Evolutionary conservation across 2,113 vertebrate genomes (phyloP), one percentile per base, ranked within the genome.

Genomic region (Zapornia atra): DNA sequence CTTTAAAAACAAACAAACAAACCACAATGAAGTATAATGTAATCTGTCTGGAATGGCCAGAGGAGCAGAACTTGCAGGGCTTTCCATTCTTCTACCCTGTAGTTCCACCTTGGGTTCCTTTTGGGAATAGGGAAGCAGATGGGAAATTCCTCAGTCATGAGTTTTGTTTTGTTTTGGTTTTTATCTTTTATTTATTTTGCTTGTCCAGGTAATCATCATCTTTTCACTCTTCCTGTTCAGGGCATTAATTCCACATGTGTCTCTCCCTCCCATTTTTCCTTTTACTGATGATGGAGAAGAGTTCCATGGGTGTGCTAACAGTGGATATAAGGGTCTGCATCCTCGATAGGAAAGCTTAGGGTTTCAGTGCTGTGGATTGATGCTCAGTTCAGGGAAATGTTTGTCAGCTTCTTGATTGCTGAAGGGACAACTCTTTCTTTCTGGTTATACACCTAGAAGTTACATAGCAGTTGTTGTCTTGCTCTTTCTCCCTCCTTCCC

Each of bases 121-220:
- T 86, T 81, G 77, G 83, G 76, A 92, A 71, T 13, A 42, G 48
- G 64, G 72, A 94, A 92, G 80, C 68, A 82, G 66, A 40, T 91
- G 94, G 94, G 93, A 96, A 95, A 96, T 96, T 92, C 86, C 65
- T 87, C 28, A 82, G 76, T 84, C 81, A 91, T 48, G 83, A 94
- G 77, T 86, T 82, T 86, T 92, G 83, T 86, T 48, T 48, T 48
- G 48, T 20, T 48, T 48, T 48, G 48, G 48, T 48, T 48, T 95
- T 94, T 89, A 64, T 81, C 33, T 48, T 48, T 48, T 91, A n/a
- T 26, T 88, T 90, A 76, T 72, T 94, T 94, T 85, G 38, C 50
- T 93, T 76, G 73, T 92, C 70, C 66, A 86, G 82, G 80, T 94
- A 84, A 80, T 60, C 79, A 76, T 75, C 31, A 60, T 86, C 80